Base-by-base conservation (phyloP, 2,888 invertebrate genomes). In the Omphaloscelis lunosa region DNA sequence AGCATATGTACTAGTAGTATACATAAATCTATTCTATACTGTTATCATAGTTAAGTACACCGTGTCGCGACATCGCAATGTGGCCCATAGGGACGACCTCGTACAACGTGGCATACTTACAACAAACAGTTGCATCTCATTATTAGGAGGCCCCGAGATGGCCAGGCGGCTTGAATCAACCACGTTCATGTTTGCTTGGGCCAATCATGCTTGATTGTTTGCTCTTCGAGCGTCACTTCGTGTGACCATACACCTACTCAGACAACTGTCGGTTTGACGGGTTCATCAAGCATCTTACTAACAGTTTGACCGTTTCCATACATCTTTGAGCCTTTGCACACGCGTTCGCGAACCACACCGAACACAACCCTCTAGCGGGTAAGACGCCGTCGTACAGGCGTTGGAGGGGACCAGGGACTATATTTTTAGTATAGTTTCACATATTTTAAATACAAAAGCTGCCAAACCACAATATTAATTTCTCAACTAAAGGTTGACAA, bases 1-100 rank as follows among this genome's bases (percentile, higher is more conserved):
- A 82, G 86, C 83, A 65, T 85, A 75, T 61, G 27, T 65, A 63
- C 45, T 82, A 82, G 17, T 86, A 82, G 72, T 83, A 83, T 77
- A 83, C 78, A 76, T 29, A 82, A 85, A 70, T 66, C 34, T 72
- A 81, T 39, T 63, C 45, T 73, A 61, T 65, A 27, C 29, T 20
- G 61, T n/a, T 27, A 29, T 20, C 20, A 23, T 48, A 7, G 58
- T 11, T 15, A 34, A 62, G 41, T 48, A 7, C 79, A 27, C 29
- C 12, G 45, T 53, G 45, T 75, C 34, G 56, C 56, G 45, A 56
- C 41, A 12, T 9, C 17, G 17, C 72, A 1, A 17, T 8, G 71
- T 11, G 48, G 45, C 68, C 17, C 20, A 17, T 48, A 17, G 48
- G 15, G 48, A 48, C 48, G 45, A 45, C 45, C 45, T 45, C 15